Base-by-base conservation (phyloP, 2,888 invertebrate species). In the Apamea anceps region DNA sequence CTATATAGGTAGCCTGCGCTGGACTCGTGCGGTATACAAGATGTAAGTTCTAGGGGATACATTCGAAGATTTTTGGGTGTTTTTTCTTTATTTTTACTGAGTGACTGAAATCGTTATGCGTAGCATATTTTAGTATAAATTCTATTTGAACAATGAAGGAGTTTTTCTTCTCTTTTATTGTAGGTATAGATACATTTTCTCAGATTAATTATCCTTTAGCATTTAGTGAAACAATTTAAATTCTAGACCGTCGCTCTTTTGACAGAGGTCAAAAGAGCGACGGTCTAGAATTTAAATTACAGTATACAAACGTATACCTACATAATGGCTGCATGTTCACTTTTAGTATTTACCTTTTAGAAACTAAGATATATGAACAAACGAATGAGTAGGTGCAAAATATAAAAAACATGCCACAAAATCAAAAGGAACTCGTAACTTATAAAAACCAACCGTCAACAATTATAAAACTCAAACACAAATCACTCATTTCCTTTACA, bases 1-100 rank as follows among this genome's bases (percentile, higher is more conserved):
- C 92, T 94, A 91, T 93, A 92, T 94, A 95, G 93, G 94, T 93
- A 94, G 93, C 94, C 94, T 94, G 94, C 90, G 88, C 93, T 92
- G 94, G 93, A 94, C 94, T 92, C 87, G 84, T 87, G 85, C 15
- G 91, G 62, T 79, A 72, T 68, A 91, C 79, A 88, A n/a, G 92
- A 62, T 83, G 60, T 54, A 68, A 83, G 82, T 74, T 86, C 91
- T 89, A 87, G 48, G 80, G 28, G 91, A 91, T 85, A 0, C 4
- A 60, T 94, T 90, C 65, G 57, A 54, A 87, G 93, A 94, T 93
- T 72, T 79, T 63, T 15, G 0, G n/a, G 18, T 37, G 3, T 1
- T n/a, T 13, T 4, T 57, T 15, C 1, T 48, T n/a, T 54, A 0
- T 25, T n/a, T 62, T 80, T 42, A 18, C 32, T n/a, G 12, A 7